Evolutionary conservation across 2,797 vertebrate species (phyloP).

Genomic region (Nyctalus aviator): DNA sequence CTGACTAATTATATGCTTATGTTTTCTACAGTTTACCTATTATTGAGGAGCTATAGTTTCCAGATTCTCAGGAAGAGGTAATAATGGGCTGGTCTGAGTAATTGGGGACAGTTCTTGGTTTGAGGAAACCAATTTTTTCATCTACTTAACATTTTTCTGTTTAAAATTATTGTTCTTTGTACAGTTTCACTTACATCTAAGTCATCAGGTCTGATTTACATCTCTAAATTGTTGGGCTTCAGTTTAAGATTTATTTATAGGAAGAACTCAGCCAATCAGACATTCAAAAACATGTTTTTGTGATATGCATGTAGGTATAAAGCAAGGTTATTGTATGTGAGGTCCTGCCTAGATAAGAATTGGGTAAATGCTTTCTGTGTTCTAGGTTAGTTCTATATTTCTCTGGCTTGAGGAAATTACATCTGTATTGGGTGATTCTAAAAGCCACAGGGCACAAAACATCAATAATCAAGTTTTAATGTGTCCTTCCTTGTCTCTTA

Average conservation of each 20-base stretch:
- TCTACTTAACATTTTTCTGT: not conserved
- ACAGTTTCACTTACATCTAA: not conserved
- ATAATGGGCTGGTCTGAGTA: not conserved
- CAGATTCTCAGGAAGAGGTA: not conserved
- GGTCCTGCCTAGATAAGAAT: not conserved
- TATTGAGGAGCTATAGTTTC: not conserved
- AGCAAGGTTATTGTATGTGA: accelerated
- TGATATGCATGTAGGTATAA: not conserved
- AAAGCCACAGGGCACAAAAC: not conserved
- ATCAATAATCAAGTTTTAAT: not conserved
- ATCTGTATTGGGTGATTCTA: not conserved
- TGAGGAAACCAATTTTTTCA: not conserved
- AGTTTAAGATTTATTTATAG: not conserved
- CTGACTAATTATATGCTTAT: not conserved
- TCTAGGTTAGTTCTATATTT: not conserved
- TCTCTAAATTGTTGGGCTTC: not conserved
- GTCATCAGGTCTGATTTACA: not conserved
- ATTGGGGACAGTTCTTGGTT: not conserved
- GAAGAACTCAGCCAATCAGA: not conserved
- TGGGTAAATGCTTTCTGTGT: not conserved
- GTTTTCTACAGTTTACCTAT: not conserved
- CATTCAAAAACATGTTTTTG: not conserved
- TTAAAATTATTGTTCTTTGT: not conserved
- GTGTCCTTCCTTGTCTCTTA: not conserved
- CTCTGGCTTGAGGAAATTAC: not conserved